Conservation (phyloP, 1,140 invertebrate species). For the Drosophila watanabei region DNA sequence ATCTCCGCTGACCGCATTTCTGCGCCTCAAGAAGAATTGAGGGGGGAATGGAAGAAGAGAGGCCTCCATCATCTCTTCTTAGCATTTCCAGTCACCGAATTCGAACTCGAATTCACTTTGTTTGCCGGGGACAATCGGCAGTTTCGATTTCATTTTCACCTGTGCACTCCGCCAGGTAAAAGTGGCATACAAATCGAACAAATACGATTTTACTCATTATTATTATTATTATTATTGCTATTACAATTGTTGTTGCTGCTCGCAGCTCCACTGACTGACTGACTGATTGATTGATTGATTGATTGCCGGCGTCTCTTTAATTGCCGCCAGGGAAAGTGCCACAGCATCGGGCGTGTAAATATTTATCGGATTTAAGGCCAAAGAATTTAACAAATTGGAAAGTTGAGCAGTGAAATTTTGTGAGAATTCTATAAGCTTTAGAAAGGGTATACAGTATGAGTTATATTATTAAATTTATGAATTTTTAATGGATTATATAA, state of each 20-base stretch:
- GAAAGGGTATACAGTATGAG: neutral
- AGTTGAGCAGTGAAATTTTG: conserved; percentile 26
- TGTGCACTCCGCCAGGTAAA: conserved; percentile 57
- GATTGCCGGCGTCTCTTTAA: conserved; percentile 54
- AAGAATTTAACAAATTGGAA: conserved; percentile 41
- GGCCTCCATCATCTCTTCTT: conserved; percentile 30
- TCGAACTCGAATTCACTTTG: conserved; percentile 28
- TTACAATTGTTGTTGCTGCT: conserved; percentile 27
- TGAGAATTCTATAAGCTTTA: neutral
- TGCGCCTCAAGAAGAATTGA: conserved; percentile 59
- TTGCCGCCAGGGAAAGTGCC: conserved; percentile 42
- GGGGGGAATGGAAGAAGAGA: neutral
- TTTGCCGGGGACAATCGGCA: conserved; percentile 27
- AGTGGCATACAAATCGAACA: conserved; percentile 59
- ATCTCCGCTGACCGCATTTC: conserved; percentile 75
- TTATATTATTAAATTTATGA: neutral
- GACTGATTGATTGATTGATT: conserved; percentile 44
- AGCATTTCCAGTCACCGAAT: conserved; percentile 5
- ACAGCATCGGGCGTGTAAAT: conserved; percentile 35
- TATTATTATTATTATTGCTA: conserved; percentile 37
- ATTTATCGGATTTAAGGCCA: conserved; percentile 33
- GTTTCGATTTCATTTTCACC: conserved; percentile 83
- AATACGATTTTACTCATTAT: conserved; percentile 29
- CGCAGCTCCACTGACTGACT: neutral
- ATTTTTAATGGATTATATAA: neutral